Conservation (phyloP, 2,888 invertebrate genomes). For the Rhagonycha lutea region DNA sequence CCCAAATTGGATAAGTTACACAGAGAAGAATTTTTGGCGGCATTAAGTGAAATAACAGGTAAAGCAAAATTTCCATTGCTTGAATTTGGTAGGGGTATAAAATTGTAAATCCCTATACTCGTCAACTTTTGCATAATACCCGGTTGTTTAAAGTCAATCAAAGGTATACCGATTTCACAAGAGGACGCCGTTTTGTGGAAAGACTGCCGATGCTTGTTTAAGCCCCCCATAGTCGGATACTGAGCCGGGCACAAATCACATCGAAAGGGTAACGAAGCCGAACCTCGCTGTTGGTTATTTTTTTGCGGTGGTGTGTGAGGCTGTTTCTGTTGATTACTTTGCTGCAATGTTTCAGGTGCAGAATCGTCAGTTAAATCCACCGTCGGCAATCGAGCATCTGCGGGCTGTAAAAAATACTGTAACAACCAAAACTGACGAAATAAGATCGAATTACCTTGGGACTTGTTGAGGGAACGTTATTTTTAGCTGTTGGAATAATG, state of each 20-base stretch:
- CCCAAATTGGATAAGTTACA: conserved; percentile 66
- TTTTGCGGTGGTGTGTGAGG: conserved; percentile 38
- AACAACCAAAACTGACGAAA: neutral
- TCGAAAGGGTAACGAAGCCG: conserved; percentile 55
- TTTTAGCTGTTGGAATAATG: conserved; percentile 57
- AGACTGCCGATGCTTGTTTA: conserved; percentile 67
- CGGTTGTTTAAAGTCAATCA: conserved; percentile 72
- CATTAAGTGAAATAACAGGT: conserved; percentile 67
- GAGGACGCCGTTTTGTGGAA: conserved; percentile 61
- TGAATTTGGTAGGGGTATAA: conserved; percentile 70
- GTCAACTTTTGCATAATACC: conserved; percentile 67
- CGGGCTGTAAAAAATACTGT: conserved; percentile 46
- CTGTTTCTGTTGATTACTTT: conserved; percentile 44
- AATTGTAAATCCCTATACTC: conserved; percentile 72
- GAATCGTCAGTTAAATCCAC: conserved; percentile 60
- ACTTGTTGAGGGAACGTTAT: neutral
- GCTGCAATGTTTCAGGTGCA: conserved; percentile 52
- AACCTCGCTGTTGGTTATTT: conserved; percentile 9
- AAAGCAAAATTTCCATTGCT: conserved; percentile 68
- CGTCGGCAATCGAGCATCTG: conserved; percentile 50
- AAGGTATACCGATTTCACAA: conserved; percentile 72
- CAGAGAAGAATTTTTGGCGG: conserved; percentile 60
- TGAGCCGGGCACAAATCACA: conserved; percentile 75
- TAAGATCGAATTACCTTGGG: neutral
- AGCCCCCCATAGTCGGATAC: conserved; percentile 66